Conservation (phyloP, 2,888 invertebrate genomes). For the Cataglyphis livida region DNA sequence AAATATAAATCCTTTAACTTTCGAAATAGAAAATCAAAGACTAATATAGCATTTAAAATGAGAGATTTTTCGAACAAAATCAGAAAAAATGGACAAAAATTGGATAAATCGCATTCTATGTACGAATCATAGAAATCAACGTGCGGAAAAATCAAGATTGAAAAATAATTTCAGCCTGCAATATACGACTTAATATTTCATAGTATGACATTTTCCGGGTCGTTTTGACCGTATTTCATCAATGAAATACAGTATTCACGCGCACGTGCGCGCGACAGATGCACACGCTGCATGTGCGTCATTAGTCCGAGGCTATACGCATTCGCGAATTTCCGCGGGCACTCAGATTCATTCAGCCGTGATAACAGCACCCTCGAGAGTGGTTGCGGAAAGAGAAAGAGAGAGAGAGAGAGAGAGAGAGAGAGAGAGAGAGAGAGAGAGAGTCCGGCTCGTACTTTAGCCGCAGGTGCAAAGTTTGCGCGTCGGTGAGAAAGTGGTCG, state of each 20-base stretch:
- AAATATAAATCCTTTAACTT: neutral
- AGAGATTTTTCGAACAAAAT: neutral
- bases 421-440: neutral
- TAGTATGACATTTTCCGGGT: neutral
- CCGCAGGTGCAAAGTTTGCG: constrained; percentile 45
- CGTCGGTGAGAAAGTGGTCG: constrained; percentile 36
- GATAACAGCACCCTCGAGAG: constrained; percentile 42
- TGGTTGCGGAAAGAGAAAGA: neutral
- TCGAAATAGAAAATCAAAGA: neutral
- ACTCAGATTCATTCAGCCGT: constrained; percentile 33
- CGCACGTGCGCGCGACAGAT: neutral
- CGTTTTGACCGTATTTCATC: neutral
- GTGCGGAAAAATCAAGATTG: neutral
- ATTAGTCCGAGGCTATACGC: constrained; percentile 16
- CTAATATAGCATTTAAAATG: neutral
- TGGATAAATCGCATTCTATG: neutral
- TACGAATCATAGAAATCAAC: neutral
- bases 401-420: neutral
- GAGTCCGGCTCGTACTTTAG: constrained; percentile 32
- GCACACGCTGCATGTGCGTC: constrained; percentile 20
- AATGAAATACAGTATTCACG: constrained; percentile 27
- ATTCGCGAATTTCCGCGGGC: constrained; percentile 37
- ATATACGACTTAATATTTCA: neutral
- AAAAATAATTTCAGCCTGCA: neutral
- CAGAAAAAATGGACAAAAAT: neutral